Evolutionary conservation across 2,888 invertebrate species (phyloP), one percentile per base, ranked within the genome.

Genomic region (Micoletzkya japonica): DNA sequence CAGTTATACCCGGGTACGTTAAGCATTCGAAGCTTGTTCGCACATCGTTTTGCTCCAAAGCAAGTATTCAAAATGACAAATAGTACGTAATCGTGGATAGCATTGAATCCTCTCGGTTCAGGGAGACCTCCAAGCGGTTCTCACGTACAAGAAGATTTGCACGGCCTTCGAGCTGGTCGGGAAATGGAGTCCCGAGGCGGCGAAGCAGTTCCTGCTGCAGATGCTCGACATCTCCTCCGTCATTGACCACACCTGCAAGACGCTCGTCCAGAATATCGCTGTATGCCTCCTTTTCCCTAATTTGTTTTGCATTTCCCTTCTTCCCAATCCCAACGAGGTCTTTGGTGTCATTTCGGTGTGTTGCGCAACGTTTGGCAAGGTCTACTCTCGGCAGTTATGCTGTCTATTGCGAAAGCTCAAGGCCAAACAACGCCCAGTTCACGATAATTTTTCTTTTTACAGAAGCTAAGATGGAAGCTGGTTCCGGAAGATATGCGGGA

Each of bases 111-210:
- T 14, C 14, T 28, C 10, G 44, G 39, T 68, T 7, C 44, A 68
- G 68, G 68, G 68, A 34, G 68, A 68, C 49, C 49, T 58, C 14
- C 30, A 39, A 39, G 68, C 68, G 32, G 26, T 68, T n/a, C 26
- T 68, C 17, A 50, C 50, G 32, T 68, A 68, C 49, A 68, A 68
- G 68, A 68, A 68, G 58, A 68, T 68, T 10, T 68, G 57, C 26
- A 49, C 39, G 44, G 68, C 58, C 20, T 68, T 68, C 68, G 68
- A 68, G 7, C 57, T 57, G 32, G 49, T 68, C 6, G 68, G 58
- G 32, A 68, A 68, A 26, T 68, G 57, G 58, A 58, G 58, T 34
- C 49, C 37, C 44, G 49, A 57, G 30, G 57, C 68, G 26, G 32
- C 56, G 1, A 56, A 36, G 49, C 57, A 57, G 30, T 68, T 68